Evolutionary conservation across 2,113 vertebrate genomes (phyloP), one percentile per base, ranked within the genome.

Genomic region (Melanostigma gelatinosum): DNA sequence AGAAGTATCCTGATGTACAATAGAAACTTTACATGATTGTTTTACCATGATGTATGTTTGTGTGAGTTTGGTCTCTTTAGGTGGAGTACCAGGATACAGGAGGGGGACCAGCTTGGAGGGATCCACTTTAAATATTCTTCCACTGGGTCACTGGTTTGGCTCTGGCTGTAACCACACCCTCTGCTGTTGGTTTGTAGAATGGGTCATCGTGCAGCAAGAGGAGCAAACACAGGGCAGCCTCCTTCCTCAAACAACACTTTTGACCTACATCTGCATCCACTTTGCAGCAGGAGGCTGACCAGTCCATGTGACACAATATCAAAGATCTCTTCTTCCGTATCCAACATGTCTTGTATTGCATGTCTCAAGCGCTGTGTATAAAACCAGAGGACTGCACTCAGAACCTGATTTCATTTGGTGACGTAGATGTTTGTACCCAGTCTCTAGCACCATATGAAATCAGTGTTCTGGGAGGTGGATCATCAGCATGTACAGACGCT

Each of bases 381-480:
- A 34, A 65, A 38, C 32, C 36, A 32, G 67, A 63, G 12, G 57
- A 72, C 91, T 93, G 88, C 92, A 75, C 91, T 85, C 93, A 87
- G 92, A 94, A 91, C 87, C 94, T 95, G 94, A 91, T 94, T 95
- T 94, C 93, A 90, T 93, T 62, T 93, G 94, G 94, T 94, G 92
- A 86, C 87, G 57, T 95, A 95, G 94, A 95, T 93, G 92, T 93
- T 92, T 89, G 77, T 89, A 87, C 29, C 48, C 62, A 83, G 90
- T 94, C 85, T 95, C 94, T 95, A 95, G 94, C 94, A 95, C 94
- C 94, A 95, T 91, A 92, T 94, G 94, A 95, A 95, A 95, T 94
- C 93, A 94, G 94, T 92, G 92, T 92, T 94, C 85, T 93, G 93
- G 93, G 94, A 84, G 82, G 85, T 86, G 87, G 91, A 90, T 83